These are phyloP conservation scores for Anthonomus grandis DNA, from an alignment of 1,140 invertebrate genomes.

Conservation along the genomic window DNA sequence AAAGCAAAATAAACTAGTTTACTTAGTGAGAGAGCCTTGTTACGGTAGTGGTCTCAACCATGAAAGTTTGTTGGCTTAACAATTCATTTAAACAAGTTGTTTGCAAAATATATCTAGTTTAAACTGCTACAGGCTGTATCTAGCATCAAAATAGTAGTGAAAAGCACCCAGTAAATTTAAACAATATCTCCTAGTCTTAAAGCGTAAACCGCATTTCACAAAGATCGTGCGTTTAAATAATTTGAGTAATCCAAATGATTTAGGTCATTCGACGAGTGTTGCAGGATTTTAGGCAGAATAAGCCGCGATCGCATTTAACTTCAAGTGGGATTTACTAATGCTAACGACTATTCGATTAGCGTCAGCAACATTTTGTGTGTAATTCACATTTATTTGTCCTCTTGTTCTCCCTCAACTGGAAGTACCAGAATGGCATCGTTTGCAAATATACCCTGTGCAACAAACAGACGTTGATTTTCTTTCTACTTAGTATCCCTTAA, in stretches of 20 bases:
- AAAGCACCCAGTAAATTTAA: slow-evolving; percentile 14
- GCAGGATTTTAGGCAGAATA: slow-evolving; percentile 20
- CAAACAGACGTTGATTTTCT: no score
- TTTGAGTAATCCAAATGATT: slow-evolving; percentile 25
- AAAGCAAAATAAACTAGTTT: no score
- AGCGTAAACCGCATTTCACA: slow-evolving; percentile 18
- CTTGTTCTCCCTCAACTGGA: neutral
- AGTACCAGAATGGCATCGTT: neutral
- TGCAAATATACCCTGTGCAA: no score
- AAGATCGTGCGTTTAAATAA: slow-evolving; percentile 26
- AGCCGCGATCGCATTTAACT: slow-evolving; percentile 23
- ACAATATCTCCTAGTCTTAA: slow-evolving; percentile 22
- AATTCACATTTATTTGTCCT: slow-evolving; percentile 15
- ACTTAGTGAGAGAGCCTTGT: no score
- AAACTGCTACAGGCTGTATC: no score
- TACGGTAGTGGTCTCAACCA: no score
- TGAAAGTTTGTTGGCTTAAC: no score
- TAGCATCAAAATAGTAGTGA: slow-evolving; percentile 10
- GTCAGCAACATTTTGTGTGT: slow-evolving; percentile 19
- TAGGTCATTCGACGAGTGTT: slow-evolving; percentile 25
- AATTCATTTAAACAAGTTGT: no score
- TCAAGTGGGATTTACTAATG: slow-evolving; percentile 18
- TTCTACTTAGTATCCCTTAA: no score
- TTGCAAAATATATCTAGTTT: no score
- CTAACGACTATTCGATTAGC: slow-evolving; percentile 19